phyloP scores from a whole-genome alignment of 2,888 invertebrate species.

The Nematopogon swammerdamellus region DNA sequence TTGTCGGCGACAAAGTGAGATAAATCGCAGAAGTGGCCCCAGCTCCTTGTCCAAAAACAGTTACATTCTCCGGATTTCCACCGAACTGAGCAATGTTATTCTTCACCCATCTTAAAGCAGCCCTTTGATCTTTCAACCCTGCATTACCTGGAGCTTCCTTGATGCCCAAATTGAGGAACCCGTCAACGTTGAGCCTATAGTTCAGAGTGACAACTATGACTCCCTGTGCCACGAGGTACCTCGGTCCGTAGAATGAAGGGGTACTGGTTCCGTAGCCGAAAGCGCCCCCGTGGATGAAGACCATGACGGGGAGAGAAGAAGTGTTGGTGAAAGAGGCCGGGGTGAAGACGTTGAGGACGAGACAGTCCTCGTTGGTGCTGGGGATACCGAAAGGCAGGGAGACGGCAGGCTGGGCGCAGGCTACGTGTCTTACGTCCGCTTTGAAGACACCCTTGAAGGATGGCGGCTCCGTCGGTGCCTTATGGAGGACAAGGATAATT shows the following conservation, averaged over 20 bases:
- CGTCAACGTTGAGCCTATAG: slow-evolving; percentile 44
- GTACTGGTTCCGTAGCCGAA: slow-evolving; percentile 44
- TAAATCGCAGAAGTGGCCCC: slow-evolving; percentile 41
- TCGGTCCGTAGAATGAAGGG: slow-evolving; percentile 38
- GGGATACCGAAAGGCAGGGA: slow-evolving; percentile 35
- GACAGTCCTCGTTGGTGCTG: slow-evolving; percentile 45
- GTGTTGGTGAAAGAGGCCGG: slow-evolving; percentile 22
- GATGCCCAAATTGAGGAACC: slow-evolving; percentile 39
- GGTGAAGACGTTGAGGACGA: slow-evolving; percentile 39
- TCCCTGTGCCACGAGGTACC: slow-evolving; percentile 38
- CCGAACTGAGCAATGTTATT: slow-evolving; percentile 35
- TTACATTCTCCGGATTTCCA: slow-evolving; percentile 40
- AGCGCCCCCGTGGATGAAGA: slow-evolving; percentile 49
- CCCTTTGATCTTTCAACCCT: slow-evolving; percentile 43
- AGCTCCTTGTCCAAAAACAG: slow-evolving; percentile 44
- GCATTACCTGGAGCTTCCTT: slow-evolving; percentile 46
- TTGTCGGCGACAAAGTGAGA: slow-evolving; percentile 33
- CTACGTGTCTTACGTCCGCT: slow-evolving; percentile 30
- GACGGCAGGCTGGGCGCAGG: slow-evolving; percentile 39
- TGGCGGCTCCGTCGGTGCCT: slow-evolving; percentile 34
- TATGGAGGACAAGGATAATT: no score
- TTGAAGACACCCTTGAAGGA: slow-evolving; percentile 28
- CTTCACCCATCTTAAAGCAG: slow-evolving; percentile 41
- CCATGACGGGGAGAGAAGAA: slow-evolving; percentile 34
- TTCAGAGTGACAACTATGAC: slow-evolving; percentile 47